Base-by-base conservation (phyloP, 2,888 invertebrate genomes). In the Spatulosminthurus flaviceps region DNA sequence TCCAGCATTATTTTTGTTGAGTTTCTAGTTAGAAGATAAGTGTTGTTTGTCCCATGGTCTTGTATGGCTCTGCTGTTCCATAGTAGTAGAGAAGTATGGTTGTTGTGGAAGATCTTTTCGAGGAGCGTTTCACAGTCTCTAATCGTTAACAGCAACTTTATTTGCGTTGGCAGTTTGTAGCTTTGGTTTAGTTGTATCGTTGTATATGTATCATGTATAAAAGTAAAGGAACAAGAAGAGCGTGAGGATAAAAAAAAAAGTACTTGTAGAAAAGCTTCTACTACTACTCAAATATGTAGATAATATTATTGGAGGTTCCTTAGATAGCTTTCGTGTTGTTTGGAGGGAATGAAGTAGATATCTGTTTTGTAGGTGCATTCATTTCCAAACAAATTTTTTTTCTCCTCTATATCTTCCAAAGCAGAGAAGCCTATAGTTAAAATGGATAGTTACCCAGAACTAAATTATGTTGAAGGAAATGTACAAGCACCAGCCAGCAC, bases 141-240 rank as follows among this genome's bases (percentile, higher is more conserved):
- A 64, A 64, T 64, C 64, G 64, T 64, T 64, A 64, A 64, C 64
- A 64, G 64, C 64, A 64, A 64, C 64, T 64, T 64, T 64, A 64
- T 64, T 64, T 64, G 64, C 64, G 64, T 64, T 64, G 64, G 64
- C 64, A 64, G 64, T 64, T 64, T 64, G 64, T 7, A 34, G 34
- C 34, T n/a, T n/a, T n/a, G n/a, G n/a, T n/a, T n/a, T n/a, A n/a
- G n/a, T n/a, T n/a, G n/a, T n/a, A n/a, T n/a, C n/a, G n/a, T n/a
- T 13, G 41, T 41, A 41, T 7, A 7, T 41, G 41, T 41, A 41
- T 7, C 41, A 41, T 41, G 41, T 9, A 13, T 13, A 13, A 41
- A 13, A 41, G 41, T 9, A 41, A 41, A 9, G 13, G 41, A 41
- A 13, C n/a, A 41, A 7, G 41, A 51, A 19, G 51, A 51, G 51